phyloP scores from a whole-genome alignment of 1,140 invertebrate genomes.

The Panagrolaimus sp. region DNA sequence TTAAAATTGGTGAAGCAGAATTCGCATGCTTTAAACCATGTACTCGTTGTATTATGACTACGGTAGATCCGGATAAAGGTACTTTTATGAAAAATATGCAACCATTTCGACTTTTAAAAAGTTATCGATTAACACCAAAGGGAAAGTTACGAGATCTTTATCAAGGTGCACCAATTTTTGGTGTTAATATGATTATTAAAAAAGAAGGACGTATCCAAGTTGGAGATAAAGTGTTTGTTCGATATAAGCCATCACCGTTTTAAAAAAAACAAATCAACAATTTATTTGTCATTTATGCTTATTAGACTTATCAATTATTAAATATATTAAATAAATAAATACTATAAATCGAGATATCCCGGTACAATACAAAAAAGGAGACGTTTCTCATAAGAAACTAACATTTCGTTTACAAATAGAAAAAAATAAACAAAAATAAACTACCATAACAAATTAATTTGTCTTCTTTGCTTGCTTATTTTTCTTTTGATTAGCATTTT shows the following conservation, averaged over 20 bases:
- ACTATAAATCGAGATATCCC: too few relatives aligned
- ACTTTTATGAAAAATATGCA: neutral
- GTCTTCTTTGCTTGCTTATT: neutral
- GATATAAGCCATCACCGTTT: constrained; percentile 39
- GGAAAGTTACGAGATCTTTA: constrained; percentile 32
- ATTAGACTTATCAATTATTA: too few relatives aligned
- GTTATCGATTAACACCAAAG: constrained; percentile 39
- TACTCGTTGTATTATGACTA: constrained; percentile 40
- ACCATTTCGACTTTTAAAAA: constrained; percentile 12
- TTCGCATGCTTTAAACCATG: constrained; percentile 47
- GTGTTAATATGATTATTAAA: constrained; percentile 37
- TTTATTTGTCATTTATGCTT: too few relatives aligned
- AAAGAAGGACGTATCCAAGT: constrained; percentile 30
- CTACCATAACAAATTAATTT: neutral
- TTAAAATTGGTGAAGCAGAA: constrained; percentile 42
- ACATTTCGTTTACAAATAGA: neutral
- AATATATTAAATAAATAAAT: too few relatives aligned
- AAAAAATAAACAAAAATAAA: constrained; percentile 1
- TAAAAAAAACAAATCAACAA: constrained; percentile 6
- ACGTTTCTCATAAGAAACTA: too few relatives aligned
- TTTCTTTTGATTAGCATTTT: constrained; percentile 34
- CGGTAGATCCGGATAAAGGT: constrained; percentile 38
- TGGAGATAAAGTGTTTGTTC: constrained; percentile 36
- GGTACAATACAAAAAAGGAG: too few relatives aligned
- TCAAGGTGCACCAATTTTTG: constrained; percentile 36